Conservation (phyloP, 2,888 invertebrate genomes). For the Hartigia nigra region DNA sequence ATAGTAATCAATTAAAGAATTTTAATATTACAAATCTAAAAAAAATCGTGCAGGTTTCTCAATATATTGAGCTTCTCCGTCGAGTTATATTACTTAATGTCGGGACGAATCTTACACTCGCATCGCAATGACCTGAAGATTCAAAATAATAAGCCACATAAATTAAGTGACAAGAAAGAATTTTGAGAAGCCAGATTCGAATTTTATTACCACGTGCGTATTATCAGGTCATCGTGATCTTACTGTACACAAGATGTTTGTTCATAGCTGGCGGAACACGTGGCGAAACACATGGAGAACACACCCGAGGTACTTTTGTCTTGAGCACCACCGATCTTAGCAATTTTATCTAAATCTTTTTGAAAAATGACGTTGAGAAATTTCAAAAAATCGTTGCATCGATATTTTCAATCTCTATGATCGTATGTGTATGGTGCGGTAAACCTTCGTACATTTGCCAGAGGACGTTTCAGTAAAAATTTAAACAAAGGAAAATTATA, state of each 20-base stretch:
- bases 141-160: background rate
- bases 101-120: conserved; percentile 3
- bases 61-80: background rate
- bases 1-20: background rate
- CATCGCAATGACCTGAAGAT: conserved; percentile 49
- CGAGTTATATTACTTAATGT: background rate
- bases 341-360: conserved; percentile 12
- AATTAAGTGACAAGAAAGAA: conserved; percentile 5
- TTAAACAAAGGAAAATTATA: too few species aligned
- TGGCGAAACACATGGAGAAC: conserved; percentile 61
- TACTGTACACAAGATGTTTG: conserved; percentile 59
- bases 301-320: conserved; percentile 54
- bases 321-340: conserved; percentile 14
- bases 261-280: conserved; percentile 62
- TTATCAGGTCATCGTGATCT: conserved; percentile 50
- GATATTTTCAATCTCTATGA: background rate
- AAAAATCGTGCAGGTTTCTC: background rate
- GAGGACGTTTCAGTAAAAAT: background rate
- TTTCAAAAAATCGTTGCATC: background rate
- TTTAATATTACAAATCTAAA: background rate
- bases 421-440: background rate
- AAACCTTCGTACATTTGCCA: background rate
- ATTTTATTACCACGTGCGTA: background rate
- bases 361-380: background rate
- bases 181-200: background rate